phyloP scores from a whole-genome alignment of 2,888 invertebrate species.

The Leucoptera coffeella region DNA sequence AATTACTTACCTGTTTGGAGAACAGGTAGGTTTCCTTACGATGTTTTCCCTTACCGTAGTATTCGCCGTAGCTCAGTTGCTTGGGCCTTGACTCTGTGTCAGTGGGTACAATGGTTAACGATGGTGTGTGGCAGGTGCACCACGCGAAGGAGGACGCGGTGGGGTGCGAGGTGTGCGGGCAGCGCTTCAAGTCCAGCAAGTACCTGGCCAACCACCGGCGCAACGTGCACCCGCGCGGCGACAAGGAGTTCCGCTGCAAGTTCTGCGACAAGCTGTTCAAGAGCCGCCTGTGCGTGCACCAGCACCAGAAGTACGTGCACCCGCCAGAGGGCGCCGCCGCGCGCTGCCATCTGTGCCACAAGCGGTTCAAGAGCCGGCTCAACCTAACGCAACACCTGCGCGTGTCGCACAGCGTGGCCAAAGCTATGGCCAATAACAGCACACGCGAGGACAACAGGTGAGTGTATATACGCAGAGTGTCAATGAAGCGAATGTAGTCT shows the following conservation, averaged over 20 bases:
- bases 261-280: constrained; percentile 15
- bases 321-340: constrained; percentile 13
- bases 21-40: no score
- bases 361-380: constrained; percentile 14
- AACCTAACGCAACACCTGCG: constrained; percentile 14
- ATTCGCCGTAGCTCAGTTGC: no score
- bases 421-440: neutral
- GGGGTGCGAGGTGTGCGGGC: constrained; percentile 15
- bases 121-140: no score
- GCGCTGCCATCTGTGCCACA: constrained; percentile 14
- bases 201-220: constrained; percentile 16
- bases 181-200: constrained; percentile 15
- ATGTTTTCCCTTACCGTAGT: no score
- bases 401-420: constrained; percentile 10
- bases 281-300: constrained; percentile 14
- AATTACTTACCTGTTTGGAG: no score
- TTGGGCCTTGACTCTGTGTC: no score
- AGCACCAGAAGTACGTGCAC: constrained; percentile 16
- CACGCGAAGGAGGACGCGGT: constrained; percentile 13
- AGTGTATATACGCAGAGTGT: no score
- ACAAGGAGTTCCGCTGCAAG: constrained; percentile 13
- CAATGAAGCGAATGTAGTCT: no score
- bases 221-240: constrained; percentile 16
- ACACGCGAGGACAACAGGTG: no score
- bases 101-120: no score